These are phyloP conservation scores for Condylura cristata DNA, from an alignment of 2,113 vertebrate genomes.

Conservation along the genomic window DNA sequence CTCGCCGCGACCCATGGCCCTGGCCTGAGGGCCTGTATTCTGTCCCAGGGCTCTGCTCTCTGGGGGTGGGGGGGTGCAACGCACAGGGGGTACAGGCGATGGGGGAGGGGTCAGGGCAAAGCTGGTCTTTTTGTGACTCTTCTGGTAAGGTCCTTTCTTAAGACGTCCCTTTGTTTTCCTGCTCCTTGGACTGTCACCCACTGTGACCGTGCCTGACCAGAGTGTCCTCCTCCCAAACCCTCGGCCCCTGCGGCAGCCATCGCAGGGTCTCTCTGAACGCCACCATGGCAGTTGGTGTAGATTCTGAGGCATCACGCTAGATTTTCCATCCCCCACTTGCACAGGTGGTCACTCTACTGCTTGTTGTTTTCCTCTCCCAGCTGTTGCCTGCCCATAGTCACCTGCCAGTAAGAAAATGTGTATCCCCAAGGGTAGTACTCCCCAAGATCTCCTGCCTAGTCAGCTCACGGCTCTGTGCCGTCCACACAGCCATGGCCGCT, in stretches of 20 bases:
- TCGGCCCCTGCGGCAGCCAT: background rate
- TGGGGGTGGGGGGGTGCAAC: background rate
- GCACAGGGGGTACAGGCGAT: too few relatives aligned
- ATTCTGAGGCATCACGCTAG: background rate
- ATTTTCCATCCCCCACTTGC: background rate
- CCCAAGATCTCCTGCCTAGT: background rate
- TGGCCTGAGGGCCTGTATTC: background rate
- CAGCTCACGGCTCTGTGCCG: background rate
- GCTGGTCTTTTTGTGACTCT: background rate
- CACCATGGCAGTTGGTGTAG: background rate
- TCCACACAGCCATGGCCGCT: too few relatives aligned
- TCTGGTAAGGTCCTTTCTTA: background rate
- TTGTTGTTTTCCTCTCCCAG: background rate
- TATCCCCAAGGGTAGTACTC: background rate
- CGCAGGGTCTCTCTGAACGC: background rate
- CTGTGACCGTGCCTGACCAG: background rate
- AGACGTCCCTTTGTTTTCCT: background rate
- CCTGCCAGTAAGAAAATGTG: background rate
- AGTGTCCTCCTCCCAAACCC: background rate
- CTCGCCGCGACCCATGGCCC: fast-evolving
- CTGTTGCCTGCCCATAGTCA: background rate
- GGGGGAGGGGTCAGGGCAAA: background rate
- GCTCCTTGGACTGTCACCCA: background rate
- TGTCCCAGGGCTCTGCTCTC: background rate
- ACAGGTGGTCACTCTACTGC: background rate